phyloP scores from a whole-genome alignment of 30 jellyfish, hydroid and myxozoan genomes.

The Aurelia aurita complex sp. Pacific region DNA sequence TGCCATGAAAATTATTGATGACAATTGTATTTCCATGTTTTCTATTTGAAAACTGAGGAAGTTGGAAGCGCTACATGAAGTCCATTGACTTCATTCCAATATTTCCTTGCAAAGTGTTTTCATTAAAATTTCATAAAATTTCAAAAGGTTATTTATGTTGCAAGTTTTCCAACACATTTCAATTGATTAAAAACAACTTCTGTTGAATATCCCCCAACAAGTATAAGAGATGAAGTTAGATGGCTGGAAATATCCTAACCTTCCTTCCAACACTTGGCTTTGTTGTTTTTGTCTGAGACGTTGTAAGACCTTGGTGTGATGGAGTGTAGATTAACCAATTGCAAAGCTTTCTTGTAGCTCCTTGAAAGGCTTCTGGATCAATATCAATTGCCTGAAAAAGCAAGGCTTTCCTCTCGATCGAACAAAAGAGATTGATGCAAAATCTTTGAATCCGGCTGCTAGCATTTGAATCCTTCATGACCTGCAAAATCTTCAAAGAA shows the following conservation, averaged over 20 bases:
- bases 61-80: too few species aligned
- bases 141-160: too few species aligned
- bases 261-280: slow-evolving; percentile 1
- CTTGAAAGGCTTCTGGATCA: slow-evolving; percentile 38
- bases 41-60: too few species aligned
- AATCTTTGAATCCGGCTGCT: slow-evolving; percentile 45
- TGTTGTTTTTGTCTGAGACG: slow-evolving; percentile 13
- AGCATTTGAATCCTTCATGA: slow-evolving; percentile 2
- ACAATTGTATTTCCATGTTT: too few species aligned
- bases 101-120: too few species aligned
- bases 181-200: too few species aligned
- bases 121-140: too few species aligned
- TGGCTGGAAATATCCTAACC: neutral
- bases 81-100: too few species aligned
- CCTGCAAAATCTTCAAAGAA: slow-evolving; percentile 5
- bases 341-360: slow-evolving; percentile 36
- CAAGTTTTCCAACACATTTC: too few species aligned
- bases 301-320: neutral
- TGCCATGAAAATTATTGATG: too few species aligned
- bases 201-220: too few species aligned
- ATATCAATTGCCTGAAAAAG: slow-evolving; percentile 25
- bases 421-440: slow-evolving; percentile 29
- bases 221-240: neutral
- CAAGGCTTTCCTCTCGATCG: slow-evolving; percentile 29
- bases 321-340: slow-evolving; percentile 47